Percentiles rank a stretch among this genome's conserved stretches.
Conservation (phyloP, 2,113 vertebrate species). For the Vulpes lagopus region DNA sequence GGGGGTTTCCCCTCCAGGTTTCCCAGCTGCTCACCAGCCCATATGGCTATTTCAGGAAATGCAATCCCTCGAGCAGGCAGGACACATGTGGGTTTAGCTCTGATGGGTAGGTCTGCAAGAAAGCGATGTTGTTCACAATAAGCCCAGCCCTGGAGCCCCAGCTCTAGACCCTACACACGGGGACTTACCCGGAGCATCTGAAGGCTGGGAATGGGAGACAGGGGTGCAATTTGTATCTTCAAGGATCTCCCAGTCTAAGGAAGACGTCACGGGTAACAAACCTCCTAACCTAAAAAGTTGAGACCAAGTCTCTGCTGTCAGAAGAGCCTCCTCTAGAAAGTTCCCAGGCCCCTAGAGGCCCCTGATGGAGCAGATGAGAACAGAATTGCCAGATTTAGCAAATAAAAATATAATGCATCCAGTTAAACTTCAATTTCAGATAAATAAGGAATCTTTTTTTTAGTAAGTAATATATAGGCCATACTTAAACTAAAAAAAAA, state of each 20-base stretch:
- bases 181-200: neutral
- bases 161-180: neutral
- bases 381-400: neutral
- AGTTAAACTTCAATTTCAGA: neutral
- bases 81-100: neutral
- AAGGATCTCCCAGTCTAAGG: neutral
- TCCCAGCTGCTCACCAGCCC: neutral
- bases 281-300: neutral
- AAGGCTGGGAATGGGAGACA: neutral
- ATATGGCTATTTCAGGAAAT: neutral
- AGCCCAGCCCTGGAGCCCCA: rapidly evolving
- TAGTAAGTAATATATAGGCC: neutral
- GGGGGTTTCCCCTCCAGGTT: neutral
- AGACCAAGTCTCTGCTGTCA: neutral
- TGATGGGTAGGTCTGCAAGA: neutral
- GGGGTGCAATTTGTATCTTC: neutral
- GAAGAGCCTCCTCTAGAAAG: neutral
- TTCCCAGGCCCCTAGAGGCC: neutral
- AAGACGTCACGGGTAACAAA: neutral
- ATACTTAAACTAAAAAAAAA: neutral
- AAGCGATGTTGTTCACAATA: neutral
- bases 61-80: neutral
- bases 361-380: neutral
- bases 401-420: neutral
- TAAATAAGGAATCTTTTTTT: neutral